A percentile compares a stretch with the other conserved stretches of the same genome.
Conservation (phyloP, 2,888 invertebrate genomes). For the Psylliodes chrysocephalus region DNA sequence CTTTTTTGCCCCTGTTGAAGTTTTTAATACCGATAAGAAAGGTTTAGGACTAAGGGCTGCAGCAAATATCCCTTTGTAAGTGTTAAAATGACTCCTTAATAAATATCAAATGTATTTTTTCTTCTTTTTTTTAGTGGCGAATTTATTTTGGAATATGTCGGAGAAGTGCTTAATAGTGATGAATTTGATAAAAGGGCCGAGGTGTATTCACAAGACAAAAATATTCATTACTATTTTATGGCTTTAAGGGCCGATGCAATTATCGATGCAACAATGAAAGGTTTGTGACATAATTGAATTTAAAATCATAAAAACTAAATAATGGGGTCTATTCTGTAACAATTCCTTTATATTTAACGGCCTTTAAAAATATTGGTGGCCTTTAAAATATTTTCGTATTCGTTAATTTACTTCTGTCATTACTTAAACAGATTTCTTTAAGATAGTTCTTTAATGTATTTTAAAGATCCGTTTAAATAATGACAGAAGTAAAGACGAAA, state of each 20-base stretch:
- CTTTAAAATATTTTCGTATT: too few relatives aligned
- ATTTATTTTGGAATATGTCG: conserved; percentile 98
- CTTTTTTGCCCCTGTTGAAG: conserved; percentile 85
- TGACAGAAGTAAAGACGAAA: too few relatives aligned
- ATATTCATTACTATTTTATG: conserved; percentile 98
- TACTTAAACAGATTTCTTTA: too few relatives aligned
- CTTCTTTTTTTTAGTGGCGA: conserved; percentile 73
- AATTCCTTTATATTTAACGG: too few relatives aligned
- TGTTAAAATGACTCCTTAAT: conserved; percentile 45
- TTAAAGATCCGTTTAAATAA: too few relatives aligned
- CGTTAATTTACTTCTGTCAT: too few relatives aligned
- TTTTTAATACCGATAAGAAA: conserved; percentile 93
- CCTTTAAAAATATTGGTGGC: too few relatives aligned
- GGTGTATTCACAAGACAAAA: conserved; percentile 89
- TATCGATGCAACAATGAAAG: conserved; percentile 96
- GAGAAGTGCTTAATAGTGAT: conserved; percentile 92
- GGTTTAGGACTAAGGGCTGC: conserved; percentile 91
- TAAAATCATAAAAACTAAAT: too few relatives aligned
- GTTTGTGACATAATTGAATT: conserved; percentile 39
- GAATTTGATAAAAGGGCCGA: conserved; percentile 90
- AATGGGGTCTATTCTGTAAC: too few relatives aligned
- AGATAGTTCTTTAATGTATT: too few relatives aligned
- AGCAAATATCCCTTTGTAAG: conserved; percentile 78
- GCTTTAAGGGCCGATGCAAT: conserved; percentile 91
- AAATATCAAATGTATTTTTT: not conserved